Base-by-base conservation (phyloP, 2,113 vertebrate genomes). In the Leptodactylus fuscus region DNA sequence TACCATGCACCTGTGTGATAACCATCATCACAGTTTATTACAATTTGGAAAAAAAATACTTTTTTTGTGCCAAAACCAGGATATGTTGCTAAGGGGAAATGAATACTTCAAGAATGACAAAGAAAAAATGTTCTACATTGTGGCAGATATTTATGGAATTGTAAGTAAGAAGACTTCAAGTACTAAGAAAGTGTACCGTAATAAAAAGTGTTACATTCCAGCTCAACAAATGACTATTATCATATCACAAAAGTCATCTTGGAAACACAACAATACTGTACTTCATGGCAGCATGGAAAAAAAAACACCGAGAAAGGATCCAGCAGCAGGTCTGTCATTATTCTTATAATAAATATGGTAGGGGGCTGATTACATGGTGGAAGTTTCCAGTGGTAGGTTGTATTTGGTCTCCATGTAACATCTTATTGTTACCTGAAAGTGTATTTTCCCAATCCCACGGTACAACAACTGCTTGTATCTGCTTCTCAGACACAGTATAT, bases 1-100 rank as follows among this genome's bases (percentile, higher is more conserved):
- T 75, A 62, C 71, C 71, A 76, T 60, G 51, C 82, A 62, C 82
- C 82, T 83, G 53, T 76, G 70, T 46, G 82, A 83, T 76, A 83
- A 76, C 53, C 1, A 83, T 75, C 82, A 75, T 75, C 71, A 34
- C 53, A 48, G 55, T 38, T 83, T 83, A 83, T 83, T 83, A 48
- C 55, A 48, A 65, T 71, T 60, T 76, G 70, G 81, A 82, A 82
- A 81, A 48, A 69, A 44, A 5, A 70, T 34, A 11, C 20, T 10
- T 22, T 41, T 60, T 60, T 79, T 41, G 18, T 58, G 29, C 32
- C 76, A 79, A 79, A 60, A 79, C 51, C 76, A 58, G 18, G 51
- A 79, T 60, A 79, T 60, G 53, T 41, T 60, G 76, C 76, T 34
- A 55, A 29, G 29, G 20, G 10, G 11, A 51, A 79, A 58, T 51